Evolutionary conservation across 1,140 invertebrate species (phyloP).

Genomic region (Bombus huntii): DNA sequence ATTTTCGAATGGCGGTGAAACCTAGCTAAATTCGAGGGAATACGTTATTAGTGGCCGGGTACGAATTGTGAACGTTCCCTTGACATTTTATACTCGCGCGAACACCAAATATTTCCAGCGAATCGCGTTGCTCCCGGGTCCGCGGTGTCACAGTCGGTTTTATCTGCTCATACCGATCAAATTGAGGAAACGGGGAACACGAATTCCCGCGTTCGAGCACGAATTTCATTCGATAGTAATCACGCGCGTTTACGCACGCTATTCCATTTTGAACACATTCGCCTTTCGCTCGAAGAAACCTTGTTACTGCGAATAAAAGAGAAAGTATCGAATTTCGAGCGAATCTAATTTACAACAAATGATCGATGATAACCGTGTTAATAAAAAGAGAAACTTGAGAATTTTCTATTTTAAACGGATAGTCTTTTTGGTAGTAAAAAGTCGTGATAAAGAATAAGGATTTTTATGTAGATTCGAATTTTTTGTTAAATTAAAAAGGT

Average conservation of each 20-base stretch:
- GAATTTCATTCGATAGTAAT: constrained; percentile 59
- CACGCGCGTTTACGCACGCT: constrained; percentile 51
- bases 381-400: background rate
- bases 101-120: constrained; percentile 37
- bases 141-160: constrained; percentile 8
- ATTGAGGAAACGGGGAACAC: constrained; percentile 45
- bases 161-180: constrained; percentile 56
- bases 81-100: constrained; percentile 36
- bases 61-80: constrained; percentile 22
- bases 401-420: background rate
- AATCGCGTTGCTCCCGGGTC: constrained; percentile 32
- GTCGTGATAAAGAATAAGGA: no score
- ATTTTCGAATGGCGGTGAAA: background rate
- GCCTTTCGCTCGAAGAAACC: background rate
- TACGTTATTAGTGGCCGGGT: constrained; percentile 22
- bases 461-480: background rate
- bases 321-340: background rate
- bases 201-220: constrained; percentile 54
- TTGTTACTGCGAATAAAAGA: background rate
- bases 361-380: background rate
- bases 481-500: background rate
- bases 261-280: constrained; percentile 2
- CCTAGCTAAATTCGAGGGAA: constrained; percentile 16
- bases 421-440: no score
- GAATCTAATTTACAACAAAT: background rate